Base-by-base conservation (phyloP, 1,140 invertebrate genomes). In the Drosophila triauraria region DNA sequence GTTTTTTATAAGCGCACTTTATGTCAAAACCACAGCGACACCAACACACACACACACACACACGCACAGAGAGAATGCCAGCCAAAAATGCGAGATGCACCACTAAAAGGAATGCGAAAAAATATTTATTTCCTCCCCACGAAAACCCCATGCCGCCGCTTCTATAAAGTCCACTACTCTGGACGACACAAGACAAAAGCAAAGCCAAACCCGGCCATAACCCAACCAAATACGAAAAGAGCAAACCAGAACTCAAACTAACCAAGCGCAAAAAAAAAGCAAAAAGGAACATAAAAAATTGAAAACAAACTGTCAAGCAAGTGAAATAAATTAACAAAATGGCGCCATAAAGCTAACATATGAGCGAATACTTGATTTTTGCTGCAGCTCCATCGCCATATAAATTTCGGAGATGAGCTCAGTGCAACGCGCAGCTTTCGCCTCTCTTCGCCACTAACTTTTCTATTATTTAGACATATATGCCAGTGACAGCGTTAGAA, bases 281-380 rank as follows among this genome's bases (percentile, higher is more conserved):
- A 61, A 67, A 67, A 53, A 20, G 46, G 25, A 64, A 50, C 60
- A 47, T 42, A 78, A 75, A 75, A 75, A 71, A 76, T 75, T 67
- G 59, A 75, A 90, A 88, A 68, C 74, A 88, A 91, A 90, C 85
- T 90, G 85, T 90, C 85, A 90, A 82, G 82, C 78, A 90, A 90
- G 85, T 85, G 86, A 90, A 79, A 90, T 90, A 90, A 90, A 90
- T 90, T 90, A 90, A 90, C 81, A 84, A 90, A 90, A 90, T 90
- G 78, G 85, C 71, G 80, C 82, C 78, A 85, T 90, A 90, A 90
- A 90, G 81, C 81, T 85, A 90, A 88, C 81, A 90, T 90, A 90
- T 85, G 85, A 88, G 78, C 59, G 75, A 85, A 83, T 65, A 68
- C 85, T 88, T 85, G 81, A 90, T 85, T 90, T 84, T 76, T 63